A percentile compares a stretch with the other conserved stretches of the same genome.
Conservation (phyloP, 2,888 invertebrate genomes). For the Leucoma salicis region DNA sequence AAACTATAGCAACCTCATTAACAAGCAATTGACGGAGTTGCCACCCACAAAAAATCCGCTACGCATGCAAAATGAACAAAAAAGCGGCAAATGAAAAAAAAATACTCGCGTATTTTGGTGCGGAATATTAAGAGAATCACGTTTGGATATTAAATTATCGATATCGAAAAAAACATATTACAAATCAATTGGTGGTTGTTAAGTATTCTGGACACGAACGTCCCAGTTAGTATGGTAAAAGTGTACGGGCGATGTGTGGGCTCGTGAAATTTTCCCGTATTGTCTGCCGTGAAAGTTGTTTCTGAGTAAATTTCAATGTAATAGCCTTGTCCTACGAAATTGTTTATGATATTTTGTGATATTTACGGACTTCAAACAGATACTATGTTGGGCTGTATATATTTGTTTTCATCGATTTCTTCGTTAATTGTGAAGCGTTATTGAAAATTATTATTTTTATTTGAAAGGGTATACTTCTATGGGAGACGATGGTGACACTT, state of each 20-base stretch:
- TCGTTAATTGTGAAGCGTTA: too few relatives aligned
- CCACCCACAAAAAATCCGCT: background rate
- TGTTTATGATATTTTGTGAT: background rate
- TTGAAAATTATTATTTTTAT: too few relatives aligned
- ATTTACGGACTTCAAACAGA: background rate
- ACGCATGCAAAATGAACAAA: conserved; percentile 1
- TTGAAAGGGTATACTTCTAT: too few relatives aligned
- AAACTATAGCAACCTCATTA: background rate
- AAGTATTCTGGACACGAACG: conserved; percentile 28
- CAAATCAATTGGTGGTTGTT: conserved; percentile 33
- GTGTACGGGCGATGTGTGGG: conserved; percentile 4
- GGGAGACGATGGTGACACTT: too few relatives aligned
- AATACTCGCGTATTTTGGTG: background rate
- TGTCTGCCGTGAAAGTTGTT: background rate
- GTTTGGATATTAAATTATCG: conserved; percentile 37
- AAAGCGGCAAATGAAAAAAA: conserved; percentile 2
- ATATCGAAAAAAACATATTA: conserved; percentile 32
- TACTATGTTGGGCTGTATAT: too few relatives aligned
- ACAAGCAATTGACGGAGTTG: background rate
- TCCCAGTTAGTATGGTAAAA: conserved; percentile 15
- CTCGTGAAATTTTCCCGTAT: conserved; percentile 1
- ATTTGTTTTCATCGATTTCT: too few relatives aligned
- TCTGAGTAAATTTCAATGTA: background rate
- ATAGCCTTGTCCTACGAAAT: background rate
- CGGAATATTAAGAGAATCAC: conserved; percentile 24